A percentile compares a stretch with the other conserved stretches of the same genome.
These are phyloP conservation scores for Sapayoa aenigma DNA, from an alignment of 2,113 vertebrate species.

Conservation along the genomic window DNA sequence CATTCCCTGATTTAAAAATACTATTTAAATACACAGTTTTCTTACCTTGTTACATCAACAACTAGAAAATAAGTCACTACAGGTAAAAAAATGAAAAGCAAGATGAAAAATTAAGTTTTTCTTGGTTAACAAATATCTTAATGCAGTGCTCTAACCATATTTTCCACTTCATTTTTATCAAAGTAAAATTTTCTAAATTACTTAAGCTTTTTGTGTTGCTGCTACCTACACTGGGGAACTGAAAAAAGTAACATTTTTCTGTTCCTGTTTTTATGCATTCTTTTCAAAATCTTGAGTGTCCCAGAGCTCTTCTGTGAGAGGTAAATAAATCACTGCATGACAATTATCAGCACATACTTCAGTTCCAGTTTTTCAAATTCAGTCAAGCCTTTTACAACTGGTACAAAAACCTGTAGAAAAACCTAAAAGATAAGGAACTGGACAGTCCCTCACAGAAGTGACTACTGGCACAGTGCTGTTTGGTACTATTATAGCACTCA, in stretches of 20 bases:
- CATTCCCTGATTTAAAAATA: not conserved
- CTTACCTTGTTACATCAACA: not conserved
- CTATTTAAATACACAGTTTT: not conserved
- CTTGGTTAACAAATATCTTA: not conserved
- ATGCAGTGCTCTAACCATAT: not conserved
- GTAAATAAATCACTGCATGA: not conserved
- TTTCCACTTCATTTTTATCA: not conserved
- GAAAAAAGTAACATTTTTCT: not conserved
- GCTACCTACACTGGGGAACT: not conserved
- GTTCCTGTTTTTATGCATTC: not conserved
- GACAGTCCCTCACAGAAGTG: not conserved
- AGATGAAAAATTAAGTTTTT: not conserved
- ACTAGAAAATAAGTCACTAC: not conserved
- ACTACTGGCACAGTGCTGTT: not conserved
- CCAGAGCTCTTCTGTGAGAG: not conserved
- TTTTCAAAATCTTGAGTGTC: not conserved
- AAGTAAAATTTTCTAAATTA: not conserved
- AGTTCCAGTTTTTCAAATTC: not conserved
- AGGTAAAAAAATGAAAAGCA: not conserved
- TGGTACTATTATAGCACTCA: rapidly evolving
- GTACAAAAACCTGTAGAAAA: not conserved
- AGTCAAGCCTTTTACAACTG: not conserved
- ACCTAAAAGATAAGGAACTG: not conserved
- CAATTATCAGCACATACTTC: not conserved
- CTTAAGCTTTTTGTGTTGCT: not conserved